Base-by-base conservation (phyloP, 2,888 invertebrate species). In the Piscicola geometra region DNA sequence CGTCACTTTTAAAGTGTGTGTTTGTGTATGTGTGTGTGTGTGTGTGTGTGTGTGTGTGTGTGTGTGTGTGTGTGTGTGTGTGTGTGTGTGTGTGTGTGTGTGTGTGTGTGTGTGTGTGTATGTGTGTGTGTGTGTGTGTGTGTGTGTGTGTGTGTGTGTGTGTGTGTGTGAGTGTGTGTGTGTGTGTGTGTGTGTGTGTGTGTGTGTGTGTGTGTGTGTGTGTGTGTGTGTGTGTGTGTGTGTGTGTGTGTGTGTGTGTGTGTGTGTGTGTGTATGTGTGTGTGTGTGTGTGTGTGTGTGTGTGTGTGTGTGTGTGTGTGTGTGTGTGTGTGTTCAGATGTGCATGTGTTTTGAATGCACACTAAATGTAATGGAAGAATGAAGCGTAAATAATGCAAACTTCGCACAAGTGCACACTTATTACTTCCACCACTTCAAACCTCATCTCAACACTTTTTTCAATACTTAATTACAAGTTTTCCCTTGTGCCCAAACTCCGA, bases 81-180 rank as follows among this genome's bases (percentile, higher is more conserved):
- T 67, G 67, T 67, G 28, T 67, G 35, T 67, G 28, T 67, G 35
- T 67, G 28, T 67, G 35, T 67, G 28, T 67, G 35, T 67, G 28
- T 67, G 35, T 67, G 28, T 67, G 67, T 67, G 33, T 67, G 67
- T 67, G 33, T 67, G 67, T 67, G 33, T 67, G 67, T 67, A n/a
- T 67, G 67, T 67, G 33, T 67, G 67, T 67, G 33, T 67, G 67
- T 67, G 33, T 67, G 67, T 67, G 33, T 67, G 67, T 67, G 33
- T 67, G 67, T 67, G 33, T 67, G 67, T 67, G 33, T 67, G 67
- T 67, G 28, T 67, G 67, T 67, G 28, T 67, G 67, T 67, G 28
- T 67, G 35, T 67, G 28, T 67, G 35, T 67, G 28, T 67, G 35
- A 28, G 28, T 67, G 35, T 67, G 28, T 67, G 28, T 67, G 28